A percentile compares a stretch with the other conserved stretches of the same genome.
These are phyloP conservation scores for Leptocoma aspasia DNA, from an alignment of 2,113 vertebrate genomes.

Conservation along the genomic window DNA sequence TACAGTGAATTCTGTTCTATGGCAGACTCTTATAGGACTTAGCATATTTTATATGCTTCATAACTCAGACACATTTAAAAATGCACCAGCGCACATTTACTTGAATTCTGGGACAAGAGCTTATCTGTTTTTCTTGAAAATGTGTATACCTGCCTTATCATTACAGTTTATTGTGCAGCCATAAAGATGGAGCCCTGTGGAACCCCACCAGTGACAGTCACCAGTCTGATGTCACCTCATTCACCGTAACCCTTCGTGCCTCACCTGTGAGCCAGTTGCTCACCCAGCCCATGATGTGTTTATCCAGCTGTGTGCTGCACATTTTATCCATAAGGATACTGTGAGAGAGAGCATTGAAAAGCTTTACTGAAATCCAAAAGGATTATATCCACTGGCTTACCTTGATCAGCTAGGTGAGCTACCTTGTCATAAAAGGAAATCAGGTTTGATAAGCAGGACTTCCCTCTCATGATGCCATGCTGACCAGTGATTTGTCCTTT, in stretches of 20 bases:
- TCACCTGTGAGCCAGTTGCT: neutral
- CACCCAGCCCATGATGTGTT: neutral
- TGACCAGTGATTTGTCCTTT: neutral
- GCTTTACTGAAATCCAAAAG: neutral
- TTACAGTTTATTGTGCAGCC: neutral
- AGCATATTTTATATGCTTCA: neutral
- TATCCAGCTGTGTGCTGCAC: neutral
- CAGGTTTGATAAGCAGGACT: neutral
- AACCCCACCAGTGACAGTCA: neutral
- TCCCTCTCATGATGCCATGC: neutral
- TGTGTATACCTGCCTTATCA: neutral
- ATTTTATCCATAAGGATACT: neutral
- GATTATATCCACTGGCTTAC: neutral
- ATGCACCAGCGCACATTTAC: neutral
- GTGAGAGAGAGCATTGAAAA: rapidly evolving
- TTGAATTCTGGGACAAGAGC: neutral
- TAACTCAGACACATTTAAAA: neutral
- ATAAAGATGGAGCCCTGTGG: neutral
- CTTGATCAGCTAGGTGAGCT: neutral
- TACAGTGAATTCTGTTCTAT: neutral
- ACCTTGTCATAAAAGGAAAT: no score
- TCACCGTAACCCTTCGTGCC: neutral
- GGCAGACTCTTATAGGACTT: neutral
- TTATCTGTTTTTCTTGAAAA: neutral
- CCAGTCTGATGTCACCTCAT: neutral